Conservation (phyloP, 1,140 invertebrate species). For the Pseudoatta argentina region DNA sequence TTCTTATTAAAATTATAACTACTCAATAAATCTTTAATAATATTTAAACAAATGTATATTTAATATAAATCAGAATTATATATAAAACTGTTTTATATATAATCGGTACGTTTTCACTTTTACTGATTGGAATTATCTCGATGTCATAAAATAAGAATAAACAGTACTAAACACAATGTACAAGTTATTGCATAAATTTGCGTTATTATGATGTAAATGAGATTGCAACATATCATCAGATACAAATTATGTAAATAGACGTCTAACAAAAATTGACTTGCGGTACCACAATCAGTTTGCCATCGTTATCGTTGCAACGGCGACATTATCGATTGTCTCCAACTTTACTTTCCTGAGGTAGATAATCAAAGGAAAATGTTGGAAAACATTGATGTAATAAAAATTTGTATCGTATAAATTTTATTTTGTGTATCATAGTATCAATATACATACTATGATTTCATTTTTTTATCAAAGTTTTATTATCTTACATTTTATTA, state of each 20-base stretch:
- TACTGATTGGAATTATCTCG: not conserved
- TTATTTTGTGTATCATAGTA: not conserved
- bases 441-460: not conserved
- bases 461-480: no score
- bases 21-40: not conserved
- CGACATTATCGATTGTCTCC: conserved; percentile 65
- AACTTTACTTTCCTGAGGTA: conserved; percentile 36
- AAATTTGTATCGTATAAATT: not conserved
- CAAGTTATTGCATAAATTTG: conserved; percentile 27
- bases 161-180: not conserved
- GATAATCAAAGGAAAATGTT: not conserved
- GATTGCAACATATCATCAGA: not conserved
- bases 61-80: not conserved
- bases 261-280: conserved; percentile 29
- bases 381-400: not conserved
- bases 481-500: no score
- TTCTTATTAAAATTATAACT: conserved; percentile 7
- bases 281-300: conserved; percentile 22
- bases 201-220: conserved; percentile 11
- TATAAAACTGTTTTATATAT: not conserved
- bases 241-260: conserved; percentile 14
- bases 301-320: conserved; percentile 61
- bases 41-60: not conserved
- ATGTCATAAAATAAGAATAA: not conserved
- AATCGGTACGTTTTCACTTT: not conserved